Conservation (phyloP, 2,888 invertebrate species). For the Cyclophora punctaria region DNA sequence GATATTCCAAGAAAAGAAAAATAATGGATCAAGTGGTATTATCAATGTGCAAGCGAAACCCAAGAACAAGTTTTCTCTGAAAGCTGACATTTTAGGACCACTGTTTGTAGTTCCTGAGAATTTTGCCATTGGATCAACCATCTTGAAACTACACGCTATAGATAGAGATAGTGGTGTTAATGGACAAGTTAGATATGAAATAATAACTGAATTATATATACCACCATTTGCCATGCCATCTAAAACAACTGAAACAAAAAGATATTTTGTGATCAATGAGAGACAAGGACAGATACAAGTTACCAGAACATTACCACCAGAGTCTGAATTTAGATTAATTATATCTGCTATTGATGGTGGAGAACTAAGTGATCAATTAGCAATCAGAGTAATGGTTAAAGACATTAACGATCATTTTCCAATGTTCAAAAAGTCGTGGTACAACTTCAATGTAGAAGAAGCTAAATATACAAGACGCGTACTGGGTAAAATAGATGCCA, state of each 20-base stretch:
- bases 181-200: constrained; percentile 81
- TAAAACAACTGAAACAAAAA: constrained; percentile 70
- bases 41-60: constrained; percentile 50
- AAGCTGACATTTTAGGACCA: constrained; percentile 63
- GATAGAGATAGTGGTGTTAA: constrained; percentile 84
- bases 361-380: constrained; percentile 80
- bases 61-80: constrained; percentile 51
- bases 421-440: constrained; percentile 87
- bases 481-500: constrained; percentile 84
- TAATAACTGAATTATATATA: constrained; percentile 79
- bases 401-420: constrained; percentile 91
- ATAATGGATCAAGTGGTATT: constrained; percentile 37
- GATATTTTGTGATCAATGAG: constrained; percentile 85
- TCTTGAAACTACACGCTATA: constrained; percentile 80
- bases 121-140: constrained; percentile 79
- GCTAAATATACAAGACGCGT: constrained; percentile 82
- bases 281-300: constrained; percentile 84
- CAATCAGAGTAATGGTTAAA: constrained; percentile 81
- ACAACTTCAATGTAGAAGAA: constrained; percentile 87
- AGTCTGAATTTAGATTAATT: constrained; percentile 83
- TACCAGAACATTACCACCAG: constrained; percentile 81
- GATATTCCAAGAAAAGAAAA: constrained; percentile 59
- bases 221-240: constrained; percentile 61
- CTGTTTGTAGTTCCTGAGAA: constrained; percentile 83
- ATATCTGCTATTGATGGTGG: constrained; percentile 85